These are phyloP conservation scores for Phyllostomus hastatus DNA, from an alignment of 2,113 vertebrate species.

Conservation along the genomic window DNA sequence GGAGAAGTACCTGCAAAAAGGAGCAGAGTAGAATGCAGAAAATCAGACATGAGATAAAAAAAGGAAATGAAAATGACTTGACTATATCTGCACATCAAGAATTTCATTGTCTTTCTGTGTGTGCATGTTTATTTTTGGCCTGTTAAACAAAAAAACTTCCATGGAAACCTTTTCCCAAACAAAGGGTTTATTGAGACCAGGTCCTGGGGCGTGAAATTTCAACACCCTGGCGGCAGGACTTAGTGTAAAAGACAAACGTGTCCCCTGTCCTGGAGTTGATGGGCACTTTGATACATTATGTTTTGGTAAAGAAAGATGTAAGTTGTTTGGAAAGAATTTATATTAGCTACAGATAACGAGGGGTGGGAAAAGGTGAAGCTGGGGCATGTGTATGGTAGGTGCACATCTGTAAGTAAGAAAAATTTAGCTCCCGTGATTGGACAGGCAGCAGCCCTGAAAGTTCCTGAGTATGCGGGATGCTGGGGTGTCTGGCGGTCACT, in stretches of 20 bases:
- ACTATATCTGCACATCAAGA: neutral
- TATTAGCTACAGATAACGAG: too few species aligned
- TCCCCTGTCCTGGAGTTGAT: neutral
- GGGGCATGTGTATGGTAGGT: neutral
- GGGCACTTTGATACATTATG: neutral
- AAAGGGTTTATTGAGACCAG: neutral
- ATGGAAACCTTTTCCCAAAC: neutral
- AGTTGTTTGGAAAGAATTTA: neutral
- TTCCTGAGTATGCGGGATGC: too few species aligned
- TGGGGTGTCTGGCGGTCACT: neutral
- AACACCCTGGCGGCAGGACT: too few species aligned
- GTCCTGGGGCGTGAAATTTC: neutral
- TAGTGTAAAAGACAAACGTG: too few species aligned
- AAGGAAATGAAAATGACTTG: neutral
- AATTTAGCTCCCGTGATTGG: too few species aligned
- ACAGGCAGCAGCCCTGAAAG: neutral
- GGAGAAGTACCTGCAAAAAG: neutral
- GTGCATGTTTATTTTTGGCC: neutral
- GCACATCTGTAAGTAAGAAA: neutral
- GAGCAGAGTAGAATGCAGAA: neutral
- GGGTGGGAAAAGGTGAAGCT: too few species aligned
- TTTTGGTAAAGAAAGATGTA: neutral
- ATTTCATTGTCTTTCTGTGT: neutral
- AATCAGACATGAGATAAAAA: neutral
- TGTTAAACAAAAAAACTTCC: neutral